Evolutionary conservation across 1,140 invertebrate genomes (phyloP).

Genomic region (Pseudomyrmex dendroicus): DNA sequence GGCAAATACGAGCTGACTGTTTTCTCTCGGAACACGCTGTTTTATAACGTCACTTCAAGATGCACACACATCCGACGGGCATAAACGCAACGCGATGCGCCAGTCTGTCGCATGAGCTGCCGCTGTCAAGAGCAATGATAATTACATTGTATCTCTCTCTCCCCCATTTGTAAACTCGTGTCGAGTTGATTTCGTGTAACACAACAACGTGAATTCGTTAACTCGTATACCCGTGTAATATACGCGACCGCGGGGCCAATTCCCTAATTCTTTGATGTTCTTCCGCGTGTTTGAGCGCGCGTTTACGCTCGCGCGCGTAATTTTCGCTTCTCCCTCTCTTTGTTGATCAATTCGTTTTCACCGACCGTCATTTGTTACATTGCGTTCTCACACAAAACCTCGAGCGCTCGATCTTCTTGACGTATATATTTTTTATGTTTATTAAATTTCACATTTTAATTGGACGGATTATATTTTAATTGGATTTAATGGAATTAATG

Average conservation of each 20-base stretch:
- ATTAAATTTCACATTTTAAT: neutral
- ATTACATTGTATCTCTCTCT: slow-evolving; percentile 30
- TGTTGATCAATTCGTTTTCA: slow-evolving; percentile 29
- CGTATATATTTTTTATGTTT: slow-evolving; percentile 10
- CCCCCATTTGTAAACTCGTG: slow-evolving; percentile 20
- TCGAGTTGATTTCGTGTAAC: slow-evolving; percentile 42
- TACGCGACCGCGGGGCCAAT: slow-evolving; percentile 5
- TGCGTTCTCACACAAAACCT: neutral
- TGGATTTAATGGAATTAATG: neutral
- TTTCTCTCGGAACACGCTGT: slow-evolving; percentile 41
- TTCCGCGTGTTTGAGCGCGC: slow-evolving; percentile 16
- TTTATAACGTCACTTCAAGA: slow-evolving; percentile 40
- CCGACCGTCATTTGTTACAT: neutral
- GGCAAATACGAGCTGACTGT: slow-evolving; percentile 19
- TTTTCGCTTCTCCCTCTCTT: slow-evolving; percentile 23
- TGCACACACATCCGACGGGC: slow-evolving; percentile 22
- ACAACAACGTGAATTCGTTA: slow-evolving; percentile 25
- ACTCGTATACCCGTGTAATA: neutral
- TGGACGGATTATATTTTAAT: neutral
- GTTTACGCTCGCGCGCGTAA: neutral
- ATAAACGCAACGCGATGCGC: slow-evolving; percentile 23
- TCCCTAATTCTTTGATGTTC: slow-evolving; percentile 40
- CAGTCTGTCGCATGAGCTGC: slow-evolving; percentile 47
- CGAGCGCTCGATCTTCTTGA: neutral
- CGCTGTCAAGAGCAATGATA: slow-evolving; percentile 55